Base-by-base conservation (phyloP, 1,140 invertebrate species). In the Lineus longissimus region DNA sequence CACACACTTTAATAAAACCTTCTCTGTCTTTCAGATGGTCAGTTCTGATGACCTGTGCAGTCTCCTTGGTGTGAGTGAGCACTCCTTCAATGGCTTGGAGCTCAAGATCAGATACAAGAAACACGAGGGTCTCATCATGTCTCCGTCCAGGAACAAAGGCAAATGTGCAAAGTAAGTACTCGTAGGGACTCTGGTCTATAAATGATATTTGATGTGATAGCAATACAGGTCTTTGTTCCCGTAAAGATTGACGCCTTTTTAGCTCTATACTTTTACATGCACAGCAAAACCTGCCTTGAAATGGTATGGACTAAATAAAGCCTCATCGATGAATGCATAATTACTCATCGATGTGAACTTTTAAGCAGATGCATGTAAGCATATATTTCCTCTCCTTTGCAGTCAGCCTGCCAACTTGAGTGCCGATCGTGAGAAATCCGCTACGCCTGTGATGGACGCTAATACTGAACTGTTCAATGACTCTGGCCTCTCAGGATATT, bases 81-180 rank as follows among this genome's bases (percentile, higher is more conserved):
- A 73, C 19, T 47, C 71, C 15, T 64, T 70, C 0, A 68, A 71
- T 43, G 73, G 69, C 1, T 55, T 62, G 23, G 68, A 75, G 30
- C 70, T 71, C 54, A 68, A 65, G n/a, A 66, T 73, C 2, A 68
- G 68, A 55, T 74, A 76, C 59, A 69, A 70, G 19, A 76, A 76
- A 51, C 65, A 68, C 31, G 72, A 77, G 54, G 73, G 77, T 55
- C 71, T 78, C 0, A 78, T 78, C 27, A 64, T 76, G 31, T 78
- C 76, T 25, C 76, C 76, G 1, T 72, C 69, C 2, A 60, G 73
- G 19, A 73, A 72, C 40, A 72, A 72, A 23, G 55, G 58, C 17
- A 65, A 59, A 40, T 55, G 33, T 63, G 61, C 59, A 58, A 63
- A 56, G 59, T 64, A 51, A 45, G 45, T 54, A 47, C 4, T 11